Evolutionary conservation across 2,113 vertebrate species (phyloP), one percentile per base, ranked within the genome.

Genomic region (Gnathonemus longibarbis): DNA sequence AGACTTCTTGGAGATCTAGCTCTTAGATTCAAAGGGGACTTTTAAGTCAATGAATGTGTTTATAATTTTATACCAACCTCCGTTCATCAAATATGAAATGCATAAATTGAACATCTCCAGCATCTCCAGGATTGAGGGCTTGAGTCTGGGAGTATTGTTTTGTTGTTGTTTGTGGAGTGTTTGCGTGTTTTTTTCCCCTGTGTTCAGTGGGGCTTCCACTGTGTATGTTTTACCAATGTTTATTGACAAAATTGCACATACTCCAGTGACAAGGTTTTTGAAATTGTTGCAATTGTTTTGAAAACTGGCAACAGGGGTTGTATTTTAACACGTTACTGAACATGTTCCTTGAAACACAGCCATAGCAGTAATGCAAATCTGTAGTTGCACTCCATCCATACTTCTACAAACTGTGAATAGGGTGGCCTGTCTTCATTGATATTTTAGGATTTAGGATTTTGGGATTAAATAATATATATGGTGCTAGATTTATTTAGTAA

Each of bases 1-100:
- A 84, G 80, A 89, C 89, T 89, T 89, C 80, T 89, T 24, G 24
- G 45, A 87, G 10, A 89, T 42, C 8, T 6, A 45, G 74, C 49
- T 58, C 88, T 48, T n/a, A 31, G 17, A 27, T 35, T 35, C 31
- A 50, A 70, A 70, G 62, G 88, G 45, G 21, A 62, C 19, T 88
- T 88, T 74, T 62, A 39, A 48, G 27, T 66, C 46, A 77, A 89
- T 80, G 19, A 77, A 77, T 89, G 39, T 50, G 46, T 66, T 89
- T 49, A 74, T 19, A 77, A 89, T 19, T 77, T 46, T 77, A 70
- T 70, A 88, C 42, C 46, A 24, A 46, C 42, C 42, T 77, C 62
- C 46, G 6, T n/a, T 46, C 58, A 46, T 46, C 66, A 39, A 39
- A 39, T 42, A 80, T 80, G 35, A 35, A 80, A 42, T 80, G 27